A percentile compares a stretch with the other conserved stretches of the same genome.
Evolutionary conservation across 2,113 vertebrate genomes (phyloP).

Genomic region (Odocoileus hemionus): DNA sequence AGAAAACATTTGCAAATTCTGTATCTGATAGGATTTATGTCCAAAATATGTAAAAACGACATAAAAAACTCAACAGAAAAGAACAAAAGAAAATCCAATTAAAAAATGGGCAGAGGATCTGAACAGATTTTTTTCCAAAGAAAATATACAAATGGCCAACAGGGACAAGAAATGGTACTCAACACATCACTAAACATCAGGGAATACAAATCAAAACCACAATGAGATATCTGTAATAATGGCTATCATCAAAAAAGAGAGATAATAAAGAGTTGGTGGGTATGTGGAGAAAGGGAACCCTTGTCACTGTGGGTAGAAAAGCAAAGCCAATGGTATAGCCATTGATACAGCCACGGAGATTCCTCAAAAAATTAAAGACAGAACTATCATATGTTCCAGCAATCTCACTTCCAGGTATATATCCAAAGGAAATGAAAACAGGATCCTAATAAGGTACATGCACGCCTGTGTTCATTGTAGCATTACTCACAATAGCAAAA

Average conservation of each 20-base stretch:
- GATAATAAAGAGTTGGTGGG: neutral
- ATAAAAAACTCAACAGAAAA: neutral
- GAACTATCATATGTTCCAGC: neutral
- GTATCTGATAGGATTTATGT: neutral
- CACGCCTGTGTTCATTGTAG: neutral
- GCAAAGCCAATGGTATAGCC: neutral
- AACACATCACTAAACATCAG: neutral
- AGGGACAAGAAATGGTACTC: neutral
- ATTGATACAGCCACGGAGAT: neutral
- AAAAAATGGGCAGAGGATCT: neutral
- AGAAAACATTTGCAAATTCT: neutral
- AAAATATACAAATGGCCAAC: neutral
- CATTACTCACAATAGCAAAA: neutral
- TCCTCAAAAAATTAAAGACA: neutral
- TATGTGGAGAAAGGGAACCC: neutral
- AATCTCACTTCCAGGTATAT: neutral
- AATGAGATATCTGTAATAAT: neutral
- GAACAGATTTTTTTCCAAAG: neutral
- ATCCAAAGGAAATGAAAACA: neutral
- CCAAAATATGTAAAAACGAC: neutral
- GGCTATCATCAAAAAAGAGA: neutral
- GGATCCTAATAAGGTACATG: neutral
- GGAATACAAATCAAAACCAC: neutral
- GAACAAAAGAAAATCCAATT: neutral
- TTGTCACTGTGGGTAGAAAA: neutral